Base-by-base conservation (phyloP, 2,888 invertebrate species). In the Craniophora ligustri region DNA sequence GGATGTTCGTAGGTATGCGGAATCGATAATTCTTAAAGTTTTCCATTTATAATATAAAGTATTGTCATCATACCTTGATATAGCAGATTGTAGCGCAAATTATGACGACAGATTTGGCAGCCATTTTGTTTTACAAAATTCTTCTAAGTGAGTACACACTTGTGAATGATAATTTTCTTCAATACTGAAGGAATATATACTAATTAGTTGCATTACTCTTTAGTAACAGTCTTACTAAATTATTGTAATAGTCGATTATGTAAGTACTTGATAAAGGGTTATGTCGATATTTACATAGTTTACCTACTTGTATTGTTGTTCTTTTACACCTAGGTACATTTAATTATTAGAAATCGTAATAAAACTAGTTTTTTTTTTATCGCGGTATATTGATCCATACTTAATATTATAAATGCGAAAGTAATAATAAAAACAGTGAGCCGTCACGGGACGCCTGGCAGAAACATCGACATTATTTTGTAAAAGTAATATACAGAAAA, bases 1-100 rank as follows among this genome's bases (percentile, higher is more conserved):
- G n/a, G n/a, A n/a, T n/a, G n/a, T n/a, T n/a, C n/a, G n/a, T n/a
- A n/a, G n/a, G n/a, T n/a, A n/a, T n/a, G n/a, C n/a, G n/a, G n/a
- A n/a, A n/a, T n/a, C n/a, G n/a, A n/a, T n/a, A n/a, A n/a, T n/a
- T n/a, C n/a, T n/a, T 3, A 0, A 14, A 5, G 0, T 7, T 23
- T 23, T 3, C 2, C 5, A 23, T 3, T 6, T 23, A 7, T 2
- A 6, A 30, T 11, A 11, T 13, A 3, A 14, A 31, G 6, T 15
- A 26, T 13, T 23, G 2, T 15, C 19, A 13, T 26, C 28, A 71
- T 69, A 84, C 85, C 81, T 84, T 79, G 7, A 80, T 44, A 18
- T 85, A 64, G 59, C 79, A 75, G 36, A 73, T 77, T 38, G 79
- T 75, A 45, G 80, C 58, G 64, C 75, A 80, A 14, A 84, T 32